Conservation (phyloP, 2,797 vertebrate species). For the Enteromius treurensis region DNA sequence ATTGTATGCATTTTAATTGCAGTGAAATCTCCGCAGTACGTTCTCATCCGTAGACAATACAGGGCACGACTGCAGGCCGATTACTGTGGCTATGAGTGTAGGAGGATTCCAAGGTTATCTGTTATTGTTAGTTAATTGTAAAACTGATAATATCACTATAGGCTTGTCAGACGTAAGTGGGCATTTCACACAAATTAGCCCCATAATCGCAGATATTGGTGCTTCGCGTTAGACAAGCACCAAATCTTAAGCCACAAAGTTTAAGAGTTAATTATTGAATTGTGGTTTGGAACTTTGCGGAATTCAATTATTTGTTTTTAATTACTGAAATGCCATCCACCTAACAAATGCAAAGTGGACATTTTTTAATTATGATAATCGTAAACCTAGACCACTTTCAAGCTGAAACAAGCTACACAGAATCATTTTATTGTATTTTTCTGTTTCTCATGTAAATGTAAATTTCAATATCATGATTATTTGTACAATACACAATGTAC, state of each 20-base stretch:
- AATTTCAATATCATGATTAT: background rate
- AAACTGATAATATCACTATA: slow-evolving; percentile 79
- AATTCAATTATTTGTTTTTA: slow-evolving; percentile 83
- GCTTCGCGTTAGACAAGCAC: slow-evolving; percentile 27
- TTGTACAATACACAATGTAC: background rate
- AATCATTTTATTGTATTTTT: background rate
- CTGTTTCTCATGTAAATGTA: background rate
- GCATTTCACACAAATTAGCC: slow-evolving; percentile 82
- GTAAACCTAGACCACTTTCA: background rate
- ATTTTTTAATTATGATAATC: background rate
- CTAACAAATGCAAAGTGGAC: slow-evolving; percentile 72
- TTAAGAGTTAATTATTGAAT: slow-evolving; percentile 53
- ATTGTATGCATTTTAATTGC: slow-evolving; percentile 87
- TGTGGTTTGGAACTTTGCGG: slow-evolving; percentile 69
- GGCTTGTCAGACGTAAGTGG: slow-evolving; percentile 78
- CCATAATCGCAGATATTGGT: slow-evolving; percentile 70
- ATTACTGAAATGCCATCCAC: slow-evolving; percentile 68
- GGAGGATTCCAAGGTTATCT: slow-evolving; percentile 83
- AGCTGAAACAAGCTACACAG: background rate
- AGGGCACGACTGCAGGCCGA: slow-evolving; percentile 69
- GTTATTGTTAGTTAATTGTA: slow-evolving; percentile 86
- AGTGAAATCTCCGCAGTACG: slow-evolving; percentile 82
- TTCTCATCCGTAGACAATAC: slow-evolving; percentile 62
- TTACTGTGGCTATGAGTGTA: slow-evolving; percentile 71
- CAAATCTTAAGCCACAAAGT: slow-evolving; percentile 52